Evolutionary conservation across 2,888 invertebrate genomes (phyloP).

Genomic region (Prosopocoilus inquinatus): DNA sequence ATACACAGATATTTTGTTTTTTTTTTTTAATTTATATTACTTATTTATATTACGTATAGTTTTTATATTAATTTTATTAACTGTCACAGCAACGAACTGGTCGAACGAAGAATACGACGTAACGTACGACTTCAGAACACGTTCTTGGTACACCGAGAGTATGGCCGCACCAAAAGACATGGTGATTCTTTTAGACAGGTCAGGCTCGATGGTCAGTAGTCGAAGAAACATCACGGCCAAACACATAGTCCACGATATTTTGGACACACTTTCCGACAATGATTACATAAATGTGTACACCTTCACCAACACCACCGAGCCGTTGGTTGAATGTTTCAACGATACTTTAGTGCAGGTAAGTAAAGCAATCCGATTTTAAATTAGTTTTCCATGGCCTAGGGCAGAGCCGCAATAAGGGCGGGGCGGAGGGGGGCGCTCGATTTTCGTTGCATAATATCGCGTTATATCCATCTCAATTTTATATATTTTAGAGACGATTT

Average conservation of each 20-base stretch:
- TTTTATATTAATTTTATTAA: slow-evolving; percentile 2
- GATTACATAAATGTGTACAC: slow-evolving; percentile 96
- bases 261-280: slow-evolving; percentile 95
- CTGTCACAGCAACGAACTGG: slow-evolving; percentile 73
- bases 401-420: too few relatives aligned
- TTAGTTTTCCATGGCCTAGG: too few relatives aligned
- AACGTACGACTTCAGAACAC: slow-evolving; percentile 90
- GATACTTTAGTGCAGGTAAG: slow-evolving; percentile 72
- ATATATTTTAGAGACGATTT: too few relatives aligned
- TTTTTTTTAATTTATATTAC: too few relatives aligned
- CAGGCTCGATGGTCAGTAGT: slow-evolving; percentile 64
- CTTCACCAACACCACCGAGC: slow-evolving; percentile 77
- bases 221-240: slow-evolving; percentile 77
- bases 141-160: slow-evolving; percentile 97
- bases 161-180: slow-evolving; percentile 97
- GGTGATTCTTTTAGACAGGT: slow-evolving; percentile 64
- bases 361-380: too few relatives aligned
- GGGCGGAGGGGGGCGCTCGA: too few relatives aligned
- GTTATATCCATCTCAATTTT: too few relatives aligned
- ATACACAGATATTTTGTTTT: slow-evolving; percentile 1
- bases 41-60: neutral
- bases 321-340: slow-evolving; percentile 85
- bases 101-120: slow-evolving; percentile 51
- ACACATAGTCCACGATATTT: slow-evolving; percentile 80
- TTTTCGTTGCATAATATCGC: too few relatives aligned